Evolutionary conservation across 2,113 vertebrate species (phyloP), one percentile per base, ranked within the genome.

Genomic region (Numenius arquata): DNA sequence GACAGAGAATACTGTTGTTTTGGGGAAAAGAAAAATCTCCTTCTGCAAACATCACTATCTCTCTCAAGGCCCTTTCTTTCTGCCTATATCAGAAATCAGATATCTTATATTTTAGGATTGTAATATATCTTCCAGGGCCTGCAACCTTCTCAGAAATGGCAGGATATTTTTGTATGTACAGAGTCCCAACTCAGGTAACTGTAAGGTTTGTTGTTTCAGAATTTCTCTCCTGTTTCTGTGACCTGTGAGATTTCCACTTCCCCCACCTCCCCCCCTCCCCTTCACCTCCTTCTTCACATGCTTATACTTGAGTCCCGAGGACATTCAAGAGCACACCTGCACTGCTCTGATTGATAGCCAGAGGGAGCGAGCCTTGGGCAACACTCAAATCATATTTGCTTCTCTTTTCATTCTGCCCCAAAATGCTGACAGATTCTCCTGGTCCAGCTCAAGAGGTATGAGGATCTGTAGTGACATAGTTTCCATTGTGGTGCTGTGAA

Each of bases 301-400:
- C 11, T 55, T 55, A 4, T 11, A 18, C 7, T 48, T 59, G 19
- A 40, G 8, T 32, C 12, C 48, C 1, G 1, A 82, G 56, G n/a
- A 27, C 11, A 13, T 63, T 59, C 20, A 53, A 67, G 36, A 75
- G 30, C 15, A 25, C 14, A 14, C 38, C 34, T 65, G 12, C n/a
- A 32, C 59, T 77, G 29, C 20, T 80, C 15, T 86, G 22, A 71
- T 29, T 38, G 6, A 41, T 7, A 66, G 8, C 26, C 56, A 75
- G 41, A 86, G 10, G 11, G 15, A 86, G 3, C 0, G 0, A 78
- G n/a, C 15, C 17, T n/a, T 62, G 3, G 3, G 30, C 30, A 72
- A 5, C 22, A 15, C 16, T 68, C 1, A 0, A 23, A 6, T 8
- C 8, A 4, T 78, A 8, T 7, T 56, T 88, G 11, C 9, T 62